phyloP scores from a whole-genome alignment of 2,113 vertebrate species.

The Plecturocebus donacophilus region DNA sequence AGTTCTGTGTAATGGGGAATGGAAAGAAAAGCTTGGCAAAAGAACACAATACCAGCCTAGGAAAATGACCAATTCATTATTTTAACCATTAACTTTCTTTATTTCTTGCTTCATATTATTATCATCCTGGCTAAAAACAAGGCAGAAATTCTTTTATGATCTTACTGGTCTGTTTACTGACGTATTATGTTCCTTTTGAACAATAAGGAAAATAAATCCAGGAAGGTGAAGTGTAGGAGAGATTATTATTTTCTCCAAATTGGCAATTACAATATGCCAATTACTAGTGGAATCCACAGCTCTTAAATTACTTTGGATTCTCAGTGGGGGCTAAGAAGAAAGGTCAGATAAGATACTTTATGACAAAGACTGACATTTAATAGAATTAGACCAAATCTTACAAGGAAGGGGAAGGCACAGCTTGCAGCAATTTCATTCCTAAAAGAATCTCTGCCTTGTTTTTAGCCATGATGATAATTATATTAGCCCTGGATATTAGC shows the following conservation, averaged over 20 bases:
- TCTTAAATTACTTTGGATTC: not conserved
- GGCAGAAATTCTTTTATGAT: not conserved
- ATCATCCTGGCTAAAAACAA: not conserved
- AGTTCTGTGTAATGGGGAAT: not conserved
- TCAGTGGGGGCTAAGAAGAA: not conserved
- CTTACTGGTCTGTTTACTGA: not conserved
- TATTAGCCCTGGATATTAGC: not conserved
- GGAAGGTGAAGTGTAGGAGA: not conserved
- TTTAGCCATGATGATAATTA: not conserved
- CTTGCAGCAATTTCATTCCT: not conserved
- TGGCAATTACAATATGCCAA: not conserved
- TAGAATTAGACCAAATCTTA: not conserved
- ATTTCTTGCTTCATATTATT: not conserved
- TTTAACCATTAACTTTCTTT: not conserved
- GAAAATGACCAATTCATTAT: not conserved
- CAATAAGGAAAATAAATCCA: slow-evolving; percentile 39
- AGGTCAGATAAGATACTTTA: not conserved
- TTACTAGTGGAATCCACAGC: not conserved
- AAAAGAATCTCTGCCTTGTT: not conserved
- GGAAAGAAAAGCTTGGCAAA: not conserved
- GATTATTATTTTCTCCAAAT: not conserved
- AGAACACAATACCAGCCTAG: not conserved
- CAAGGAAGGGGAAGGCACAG: not conserved
- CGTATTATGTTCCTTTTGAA: slow-evolving; percentile 19
- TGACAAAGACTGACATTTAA: not conserved